These are phyloP conservation scores for Rafetus swinhoei DNA, from an alignment of 2,113 vertebrate genomes.

Conservation along the genomic window DNA sequence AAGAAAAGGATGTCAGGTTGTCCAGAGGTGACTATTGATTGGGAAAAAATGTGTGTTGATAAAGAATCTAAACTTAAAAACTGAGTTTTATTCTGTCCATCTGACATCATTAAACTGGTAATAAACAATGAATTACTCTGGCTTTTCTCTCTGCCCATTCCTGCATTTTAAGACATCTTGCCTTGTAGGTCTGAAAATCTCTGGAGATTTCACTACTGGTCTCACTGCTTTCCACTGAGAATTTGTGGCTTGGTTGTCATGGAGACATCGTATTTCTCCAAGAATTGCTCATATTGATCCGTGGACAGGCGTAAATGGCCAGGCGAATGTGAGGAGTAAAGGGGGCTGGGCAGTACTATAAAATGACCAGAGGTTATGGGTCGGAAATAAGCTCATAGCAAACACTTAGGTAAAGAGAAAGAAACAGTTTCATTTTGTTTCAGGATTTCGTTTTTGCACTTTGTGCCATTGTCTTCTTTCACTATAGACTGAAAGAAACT, in stretches of 20 bases:
- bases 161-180: slow-evolving; percentile 86
- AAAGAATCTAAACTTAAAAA: slow-evolving; percentile 74
- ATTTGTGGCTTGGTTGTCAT: slow-evolving; percentile 97
- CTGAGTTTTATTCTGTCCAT: slow-evolving; percentile 68
- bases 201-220: slow-evolving; percentile 85
- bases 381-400: slow-evolving; percentile 82
- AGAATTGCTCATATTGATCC: slow-evolving; percentile 99
- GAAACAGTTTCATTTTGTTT: slow-evolving; percentile 81
- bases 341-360: slow-evolving; percentile 80
- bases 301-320: slow-evolving; percentile 94
- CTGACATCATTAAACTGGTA: slow-evolving; percentile 79
- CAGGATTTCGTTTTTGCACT: slow-evolving; percentile 76
- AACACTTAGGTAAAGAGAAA: slow-evolving; percentile 83
- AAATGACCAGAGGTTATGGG: slow-evolving; percentile 85
- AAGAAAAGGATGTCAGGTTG: slow-evolving; percentile 24
- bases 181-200: slow-evolving; percentile 84
- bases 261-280: slow-evolving; percentile 96
- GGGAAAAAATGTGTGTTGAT: slow-evolving; percentile 65
- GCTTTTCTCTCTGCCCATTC: slow-evolving; percentile 81
- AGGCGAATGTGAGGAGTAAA: slow-evolving; percentile 90
- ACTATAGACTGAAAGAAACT: slow-evolving; percentile 84
- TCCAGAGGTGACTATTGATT: slow-evolving; percentile 54
- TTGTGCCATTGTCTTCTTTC: slow-evolving; percentile 80
- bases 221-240: slow-evolving; percentile 88
- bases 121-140: slow-evolving; percentile 82